phyloP scores from a whole-genome alignment of 2,888 invertebrate species.

The Celastrina argiolus region DNA sequence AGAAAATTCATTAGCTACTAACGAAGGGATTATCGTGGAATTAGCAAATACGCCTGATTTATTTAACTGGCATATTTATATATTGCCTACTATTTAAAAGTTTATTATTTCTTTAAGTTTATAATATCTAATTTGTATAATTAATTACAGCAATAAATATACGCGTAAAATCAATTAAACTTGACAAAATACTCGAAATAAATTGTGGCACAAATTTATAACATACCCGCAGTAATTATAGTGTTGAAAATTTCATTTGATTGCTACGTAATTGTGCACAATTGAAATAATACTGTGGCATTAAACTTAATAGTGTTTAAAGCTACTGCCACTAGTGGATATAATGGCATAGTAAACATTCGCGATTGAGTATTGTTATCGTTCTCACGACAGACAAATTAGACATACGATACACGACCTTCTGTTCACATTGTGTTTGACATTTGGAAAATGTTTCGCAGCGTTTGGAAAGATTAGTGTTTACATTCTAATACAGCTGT shows the following conservation, averaged over 20 bases:
- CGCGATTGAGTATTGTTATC: not conserved
- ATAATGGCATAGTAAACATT: constrained; percentile 2
- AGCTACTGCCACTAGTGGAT: not conserved
- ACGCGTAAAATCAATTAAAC: not conserved
- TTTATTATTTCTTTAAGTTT: not conserved
- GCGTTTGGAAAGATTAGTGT: constrained; percentile 26
- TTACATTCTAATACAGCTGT: too few species aligned
- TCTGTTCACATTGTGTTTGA: not conserved
- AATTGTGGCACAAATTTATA: not conserved
- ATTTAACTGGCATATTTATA: not conserved
- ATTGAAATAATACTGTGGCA: not conserved
- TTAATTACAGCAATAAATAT: not conserved
- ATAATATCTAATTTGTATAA: not conserved
- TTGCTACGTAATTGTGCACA: constrained; percentile 1
- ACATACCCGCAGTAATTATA: not conserved
- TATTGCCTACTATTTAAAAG: not conserved
- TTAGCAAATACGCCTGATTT: not conserved
- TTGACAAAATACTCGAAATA: constrained; percentile 5
- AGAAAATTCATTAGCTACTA: not conserved
- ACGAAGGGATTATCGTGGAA: not conserved
- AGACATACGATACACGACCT: not conserved
- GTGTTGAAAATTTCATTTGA: constrained; percentile 11
- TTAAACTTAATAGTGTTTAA: not conserved
- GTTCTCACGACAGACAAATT: not conserved
- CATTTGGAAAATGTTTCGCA: constrained; percentile 28